Evolutionary conservation across 2,113 vertebrate species (phyloP), one percentile per base, ranked within the genome.

Genomic region (Crotophaga sulcirostris): DNA sequence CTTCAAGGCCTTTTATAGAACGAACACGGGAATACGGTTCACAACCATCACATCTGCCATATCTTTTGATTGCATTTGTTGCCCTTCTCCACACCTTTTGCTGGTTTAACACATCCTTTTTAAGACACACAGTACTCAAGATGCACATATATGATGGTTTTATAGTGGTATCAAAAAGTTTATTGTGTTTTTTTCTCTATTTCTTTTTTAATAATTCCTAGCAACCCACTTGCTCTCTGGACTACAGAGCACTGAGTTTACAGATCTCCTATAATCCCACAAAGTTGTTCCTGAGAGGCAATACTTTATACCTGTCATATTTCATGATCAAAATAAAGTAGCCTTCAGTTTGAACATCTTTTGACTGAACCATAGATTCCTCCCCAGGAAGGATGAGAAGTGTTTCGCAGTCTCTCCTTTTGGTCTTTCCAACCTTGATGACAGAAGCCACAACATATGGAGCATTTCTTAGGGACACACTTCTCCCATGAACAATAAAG

Each of bases 1-100:
- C 77, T 97, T 91, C 70, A 91, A 89, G 84, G 92, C 44, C 94
- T 97, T 92, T 79, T 60, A 90, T 17, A 42, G 87, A 66, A 86
- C 55, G 85, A 95, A 79, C 59, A 88, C 2, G 28, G 36, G 44
- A 72, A 92, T 64, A 40, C 5, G 12, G 66, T 26, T 94, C 90
- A 56, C 25, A 18, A 31, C 85, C n/a, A 40, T 14, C 26, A 31
- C 29, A 66, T 26, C 56, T 87, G 60, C 58, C 29, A 4, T 7
- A 42, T 6, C 62, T 64, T 31, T 54, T 11, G 52, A 67, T 25
- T 21, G 79, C 36, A 52, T 76, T 90, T 59, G 36, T 49, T 89
- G 49, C 64, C 52, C 60, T 81, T 66, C 63, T 40, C 55, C 25
- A 26, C 31, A 81, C 44, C 33, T 80, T 78, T 49, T 73, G 34